These are phyloP conservation scores for Sebastes miniatus DNA, from an alignment of 2,797 vertebrate species.

Conservation along the genomic window DNA sequence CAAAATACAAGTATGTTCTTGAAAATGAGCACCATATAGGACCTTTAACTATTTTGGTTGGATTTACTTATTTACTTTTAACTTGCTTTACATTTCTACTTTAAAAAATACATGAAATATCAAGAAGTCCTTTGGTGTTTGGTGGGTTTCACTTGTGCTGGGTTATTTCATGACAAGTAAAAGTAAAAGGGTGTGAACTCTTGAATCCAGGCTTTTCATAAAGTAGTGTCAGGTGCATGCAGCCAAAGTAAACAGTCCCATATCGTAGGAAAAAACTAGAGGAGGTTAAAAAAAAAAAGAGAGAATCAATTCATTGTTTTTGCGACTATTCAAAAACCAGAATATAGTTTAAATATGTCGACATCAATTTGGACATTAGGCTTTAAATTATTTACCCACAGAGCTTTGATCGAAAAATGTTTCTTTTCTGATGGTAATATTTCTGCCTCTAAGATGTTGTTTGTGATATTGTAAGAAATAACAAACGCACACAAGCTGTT, in stretches of 20 bases:
- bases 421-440: not conserved
- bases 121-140: not conserved
- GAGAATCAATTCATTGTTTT: not conserved
- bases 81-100: not conserved
- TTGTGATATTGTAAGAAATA: not conserved
- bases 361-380: not conserved
- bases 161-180: not conserved
- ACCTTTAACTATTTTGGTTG: not conserved
- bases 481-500: not conserved
- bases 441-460: not conserved
- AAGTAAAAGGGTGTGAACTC: not conserved
- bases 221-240: not conserved
- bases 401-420: not conserved
- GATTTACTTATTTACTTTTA: not conserved
- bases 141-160: not conserved
- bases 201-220: not conserved
- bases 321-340: not conserved
- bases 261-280: not conserved
- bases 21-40: no score
- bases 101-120: not conserved
- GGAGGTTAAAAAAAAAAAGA: not conserved
- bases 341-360: not conserved
- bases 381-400: not conserved
- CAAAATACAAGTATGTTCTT: no score
- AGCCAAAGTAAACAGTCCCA: not conserved